A percentile compares a stretch with the other conserved stretches of the same genome.
Evolutionary conservation across 1,140 invertebrate species (phyloP).

Genomic region (Drosophila kanapiae): DNA sequence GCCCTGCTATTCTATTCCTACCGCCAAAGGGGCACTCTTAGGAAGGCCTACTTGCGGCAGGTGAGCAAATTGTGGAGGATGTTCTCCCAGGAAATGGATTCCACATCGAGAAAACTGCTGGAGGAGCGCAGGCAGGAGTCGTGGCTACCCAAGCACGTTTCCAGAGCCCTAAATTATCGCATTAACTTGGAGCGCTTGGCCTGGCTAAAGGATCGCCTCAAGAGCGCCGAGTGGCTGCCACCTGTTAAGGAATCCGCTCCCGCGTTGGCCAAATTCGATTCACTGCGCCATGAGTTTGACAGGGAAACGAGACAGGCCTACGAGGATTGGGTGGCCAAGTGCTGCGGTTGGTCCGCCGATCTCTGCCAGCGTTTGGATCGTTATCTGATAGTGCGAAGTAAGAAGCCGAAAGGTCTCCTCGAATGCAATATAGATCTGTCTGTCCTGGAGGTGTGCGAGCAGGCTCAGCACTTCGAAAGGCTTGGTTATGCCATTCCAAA

Average conservation of each 20-base stretch:
- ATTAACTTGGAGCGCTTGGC: slow-evolving; percentile 70
- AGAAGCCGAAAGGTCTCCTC: slow-evolving; percentile 88
- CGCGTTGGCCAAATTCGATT: slow-evolving; percentile 63
- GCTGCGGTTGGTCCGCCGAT: slow-evolving; percentile 83
- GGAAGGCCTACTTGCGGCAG: slow-evolving; percentile 88
- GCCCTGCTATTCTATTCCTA: slow-evolving; percentile 90
- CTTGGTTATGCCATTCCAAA: slow-evolving; percentile 86
- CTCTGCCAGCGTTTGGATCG: slow-evolving; percentile 88
- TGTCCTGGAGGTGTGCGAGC: slow-evolving; percentile 69
- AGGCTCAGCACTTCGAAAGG: slow-evolving; percentile 86
- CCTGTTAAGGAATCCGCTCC: slow-evolving; percentile 51
- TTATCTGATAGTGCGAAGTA: slow-evolving; percentile 89
- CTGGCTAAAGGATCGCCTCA: slow-evolving; percentile 61
- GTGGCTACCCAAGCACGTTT: slow-evolving; percentile 89
- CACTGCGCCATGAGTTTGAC: slow-evolving; percentile 59
- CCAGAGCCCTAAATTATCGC: slow-evolving; percentile 79
- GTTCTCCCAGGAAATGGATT: slow-evolving; percentile 92
- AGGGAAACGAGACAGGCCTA: slow-evolving; percentile 76
- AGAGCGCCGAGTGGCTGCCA: slow-evolving; percentile 70
- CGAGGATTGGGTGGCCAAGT: slow-evolving; percentile 87
- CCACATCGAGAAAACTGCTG: slow-evolving; percentile 90
- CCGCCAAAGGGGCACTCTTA: slow-evolving; percentile 87
- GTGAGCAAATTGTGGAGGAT: slow-evolving; percentile 89
- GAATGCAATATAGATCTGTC: slow-evolving; percentile 91
- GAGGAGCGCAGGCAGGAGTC: slow-evolving; percentile 87